Conservation (phyloP, 2,888 invertebrate species). For the Venusia cambrica region DNA sequence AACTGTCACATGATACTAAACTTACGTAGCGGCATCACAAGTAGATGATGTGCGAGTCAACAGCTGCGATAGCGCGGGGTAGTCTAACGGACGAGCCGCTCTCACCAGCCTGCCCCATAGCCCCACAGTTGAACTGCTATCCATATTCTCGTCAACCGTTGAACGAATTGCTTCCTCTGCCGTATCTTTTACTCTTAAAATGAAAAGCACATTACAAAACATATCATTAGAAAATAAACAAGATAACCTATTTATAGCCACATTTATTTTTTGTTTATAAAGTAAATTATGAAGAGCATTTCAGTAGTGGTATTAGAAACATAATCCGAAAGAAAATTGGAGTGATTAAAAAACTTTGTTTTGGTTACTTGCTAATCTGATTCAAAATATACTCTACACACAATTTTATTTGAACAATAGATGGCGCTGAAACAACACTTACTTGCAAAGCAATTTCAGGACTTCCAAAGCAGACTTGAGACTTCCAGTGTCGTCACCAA, state of each 20-base stretch:
- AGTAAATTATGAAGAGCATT: too few relatives aligned
- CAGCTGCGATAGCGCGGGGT: slow-evolving; percentile 85
- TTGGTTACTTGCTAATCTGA: too few relatives aligned
- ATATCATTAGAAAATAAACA: too few relatives aligned
- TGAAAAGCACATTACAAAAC: too few relatives aligned
- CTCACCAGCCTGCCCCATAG: slow-evolving; percentile 80
- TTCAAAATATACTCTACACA: too few relatives aligned
- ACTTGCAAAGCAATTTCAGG: slow-evolving; percentile 85
- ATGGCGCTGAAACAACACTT: slow-evolving; percentile 34
- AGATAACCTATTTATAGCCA: too few relatives aligned
- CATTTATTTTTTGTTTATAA: too few relatives aligned
- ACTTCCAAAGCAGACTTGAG: slow-evolving; percentile 86
- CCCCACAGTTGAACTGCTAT: slow-evolving; percentile 68
- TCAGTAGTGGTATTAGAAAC: too few relatives aligned
- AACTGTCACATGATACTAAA: slow-evolving; percentile 35
- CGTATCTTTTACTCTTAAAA: slow-evolving; percentile 63
- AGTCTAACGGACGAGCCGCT: slow-evolving; percentile 85
- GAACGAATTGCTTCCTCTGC: slow-evolving; percentile 43
- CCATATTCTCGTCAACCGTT: slow-evolving; percentile 64
- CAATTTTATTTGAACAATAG: slow-evolving; percentile 2
- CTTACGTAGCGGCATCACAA: slow-evolving; percentile 86
- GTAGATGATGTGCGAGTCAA: slow-evolving; percentile 83
- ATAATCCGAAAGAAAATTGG: too few relatives aligned
- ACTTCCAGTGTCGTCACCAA: slow-evolving; percentile 86
- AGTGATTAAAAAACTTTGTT: too few relatives aligned